Evolutionary conservation across 1,140 invertebrate genomes (phyloP), one percentile per base, ranked within the genome.

Genomic region (Drosophila gunungcola): DNA sequence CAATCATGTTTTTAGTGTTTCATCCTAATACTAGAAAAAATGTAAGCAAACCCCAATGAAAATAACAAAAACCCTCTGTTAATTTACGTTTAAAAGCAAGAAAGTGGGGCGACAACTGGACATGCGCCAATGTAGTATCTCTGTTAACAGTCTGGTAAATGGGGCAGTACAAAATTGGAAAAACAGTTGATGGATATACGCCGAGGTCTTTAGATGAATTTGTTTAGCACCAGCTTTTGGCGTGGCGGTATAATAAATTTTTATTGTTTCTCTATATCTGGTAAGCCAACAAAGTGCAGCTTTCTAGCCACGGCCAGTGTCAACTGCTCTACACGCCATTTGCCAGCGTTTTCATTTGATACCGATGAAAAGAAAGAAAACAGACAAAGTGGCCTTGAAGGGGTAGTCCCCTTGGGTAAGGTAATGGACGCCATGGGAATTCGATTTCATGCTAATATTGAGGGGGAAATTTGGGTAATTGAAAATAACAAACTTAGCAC

Each of bases 281-380:
- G 55, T 32, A 58, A 58, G 55, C 55, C 55, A 58, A 58, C 13
- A 46, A 58, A 58, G 55, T 58, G 55, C 48, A 51, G 48, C n/a
- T 4, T 51, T 51, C 29, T 32, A 2, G 21, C 32, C 32, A 52
- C 13, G 49, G 49, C 49, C 49, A 52, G 49, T 52, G 29, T 52
- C 49, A 52, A 21, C 29, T n/a, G 48, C 46, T 32, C 7, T 32
- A 13, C 7, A 21, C 48, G 13, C 49, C 9, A 21, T 36, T 52
- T 36, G 5, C 4, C 32, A 49, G 5, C 36, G 49, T 12, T 52
- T 36, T 21, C 34, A 11, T 45, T 25, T 4, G 32, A 6, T 11
- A 34, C 32, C 16, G 49, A 36, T 32, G 9, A 5, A 32, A 34
- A 6, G 32, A 52, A 52, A 34, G 32, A 52, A 52, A 34, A 51